Conservation (phyloP, 2,797 vertebrate genomes). For the Enteromius thamalakanensis region DNA sequence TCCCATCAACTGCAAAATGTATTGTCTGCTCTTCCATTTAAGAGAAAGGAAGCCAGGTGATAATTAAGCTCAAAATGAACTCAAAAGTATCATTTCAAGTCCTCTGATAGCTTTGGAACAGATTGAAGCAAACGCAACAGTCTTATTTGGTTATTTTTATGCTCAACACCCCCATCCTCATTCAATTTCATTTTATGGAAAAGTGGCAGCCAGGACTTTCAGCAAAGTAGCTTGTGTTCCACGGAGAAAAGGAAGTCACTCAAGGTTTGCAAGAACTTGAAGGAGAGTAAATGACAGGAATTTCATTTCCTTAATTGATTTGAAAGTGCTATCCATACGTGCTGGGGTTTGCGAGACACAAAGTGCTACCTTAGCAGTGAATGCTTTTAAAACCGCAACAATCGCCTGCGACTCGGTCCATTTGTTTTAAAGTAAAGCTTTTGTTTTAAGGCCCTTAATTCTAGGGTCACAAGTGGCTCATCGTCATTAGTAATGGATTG, state of each 20-base stretch:
- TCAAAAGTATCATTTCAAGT: neutral
- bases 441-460: slow-evolving; percentile 16
- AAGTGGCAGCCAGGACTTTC: neutral
- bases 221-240: neutral
- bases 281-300: slow-evolving; percentile 2
- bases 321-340: neutral
- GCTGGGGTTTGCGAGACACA: neutral
- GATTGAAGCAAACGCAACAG: neutral
- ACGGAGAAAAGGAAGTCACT: neutral
- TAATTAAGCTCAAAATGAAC: neutral
- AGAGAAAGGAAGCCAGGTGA: neutral
- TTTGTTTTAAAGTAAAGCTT: slow-evolving; percentile 35
- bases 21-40: neutral
- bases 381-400: slow-evolving; percentile 1
- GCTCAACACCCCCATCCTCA: neutral
- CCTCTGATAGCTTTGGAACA: slow-evolving; percentile 3
- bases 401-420: slow-evolving; percentile 17
- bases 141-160: neutral
- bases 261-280: neutral
- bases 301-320: slow-evolving; percentile 13
- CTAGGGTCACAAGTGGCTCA: slow-evolving; percentile 5
- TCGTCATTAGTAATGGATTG: slow-evolving; percentile 42
- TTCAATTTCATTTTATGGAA: slow-evolving; percentile 17
- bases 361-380: neutral
- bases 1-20: neutral